These are phyloP conservation scores for Agrotis clavis DNA, from an alignment of 2,888 invertebrate genomes.

Conservation along the genomic window DNA sequence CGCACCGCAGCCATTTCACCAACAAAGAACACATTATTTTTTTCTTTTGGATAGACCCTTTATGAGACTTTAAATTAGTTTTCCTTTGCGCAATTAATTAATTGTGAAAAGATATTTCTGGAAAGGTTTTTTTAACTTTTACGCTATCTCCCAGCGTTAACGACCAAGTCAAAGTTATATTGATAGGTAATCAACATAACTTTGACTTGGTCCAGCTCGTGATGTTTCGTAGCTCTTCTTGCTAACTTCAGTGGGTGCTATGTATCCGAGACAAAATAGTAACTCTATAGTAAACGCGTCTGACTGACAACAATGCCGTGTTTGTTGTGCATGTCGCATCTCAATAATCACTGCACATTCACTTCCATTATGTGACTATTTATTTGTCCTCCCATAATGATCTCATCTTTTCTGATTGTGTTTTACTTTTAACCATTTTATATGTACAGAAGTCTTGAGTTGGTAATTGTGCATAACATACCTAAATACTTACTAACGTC, in stretches of 20 bases:
- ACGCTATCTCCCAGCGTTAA: background rate
- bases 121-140: background rate
- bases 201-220: conserved; percentile 1
- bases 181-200: too few relatives aligned
- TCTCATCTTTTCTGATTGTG: conserved; percentile 44
- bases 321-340: conserved; percentile 54
- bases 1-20: conserved; percentile 71
- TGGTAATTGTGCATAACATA: conserved; percentile 28
- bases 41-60: conserved; percentile 52
- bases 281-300: conserved; percentile 11
- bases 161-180: too few relatives aligned
- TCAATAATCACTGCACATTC: conserved; percentile 60
- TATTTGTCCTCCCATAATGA: conserved; percentile 44
- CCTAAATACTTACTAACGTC: conserved; percentile 17
- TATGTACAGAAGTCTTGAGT: conserved; percentile 9
- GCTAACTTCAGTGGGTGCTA: conserved; percentile 1
- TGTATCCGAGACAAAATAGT: background rate
- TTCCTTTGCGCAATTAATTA: conserved; percentile 47
- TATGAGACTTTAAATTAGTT: conserved; percentile 46
- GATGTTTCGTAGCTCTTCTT: background rate
- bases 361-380: conserved; percentile 59
- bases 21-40: conserved; percentile 69
- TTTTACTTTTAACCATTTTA: conserved; percentile 39
- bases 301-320: conserved; percentile 23
- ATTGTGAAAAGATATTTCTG: conserved; percentile 9